Evolutionary conservation across 2,888 invertebrate genomes (phyloP).

Genomic region (Drosophila affinis): DNA sequence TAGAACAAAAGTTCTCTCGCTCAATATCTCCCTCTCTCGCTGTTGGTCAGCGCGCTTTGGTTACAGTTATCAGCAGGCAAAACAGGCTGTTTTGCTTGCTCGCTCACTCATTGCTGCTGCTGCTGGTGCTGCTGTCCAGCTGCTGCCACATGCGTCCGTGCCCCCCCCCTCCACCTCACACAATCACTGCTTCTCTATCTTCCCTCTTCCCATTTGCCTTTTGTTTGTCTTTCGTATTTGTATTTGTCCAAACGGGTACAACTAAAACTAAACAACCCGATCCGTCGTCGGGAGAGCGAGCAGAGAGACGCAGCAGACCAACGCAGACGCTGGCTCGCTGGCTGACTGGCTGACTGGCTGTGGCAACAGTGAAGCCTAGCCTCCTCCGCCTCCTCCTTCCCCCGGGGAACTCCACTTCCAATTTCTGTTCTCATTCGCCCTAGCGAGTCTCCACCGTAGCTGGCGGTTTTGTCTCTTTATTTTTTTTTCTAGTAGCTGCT

Average conservation of each 20-base stretch:
- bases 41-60: conserved; percentile 33
- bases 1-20: conserved; percentile 35
- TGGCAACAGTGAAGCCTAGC: conserved; percentile 31
- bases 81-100: conserved; percentile 34
- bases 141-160: conserved; percentile 40
- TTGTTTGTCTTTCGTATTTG: conserved; percentile 40
- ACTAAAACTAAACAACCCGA: conserved; percentile 56
- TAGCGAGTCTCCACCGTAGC: conserved; percentile 8
- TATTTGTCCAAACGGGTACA: conserved; percentile 65
- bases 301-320: conserved; percentile 39
- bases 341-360: conserved; percentile 5
- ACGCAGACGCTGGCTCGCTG: conserved; percentile 27
- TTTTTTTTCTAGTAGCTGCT: conserved; percentile 26
- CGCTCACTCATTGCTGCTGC: conserved; percentile 29
- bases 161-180: background rate
- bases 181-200: conserved; percentile 6
- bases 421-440: background rate
- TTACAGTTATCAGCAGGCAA: conserved; percentile 50
- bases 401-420: background rate
- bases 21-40: background rate
- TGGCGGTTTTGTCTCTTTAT: conserved; percentile 20
- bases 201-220: conserved; percentile 20
- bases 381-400: conserved; percentile 30
- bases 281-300: conserved; percentile 29
- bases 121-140: conserved; percentile 33